phyloP scores from a whole-genome alignment of 2,797 vertebrate species.

The Phaenicophaeus curvirostris region DNA sequence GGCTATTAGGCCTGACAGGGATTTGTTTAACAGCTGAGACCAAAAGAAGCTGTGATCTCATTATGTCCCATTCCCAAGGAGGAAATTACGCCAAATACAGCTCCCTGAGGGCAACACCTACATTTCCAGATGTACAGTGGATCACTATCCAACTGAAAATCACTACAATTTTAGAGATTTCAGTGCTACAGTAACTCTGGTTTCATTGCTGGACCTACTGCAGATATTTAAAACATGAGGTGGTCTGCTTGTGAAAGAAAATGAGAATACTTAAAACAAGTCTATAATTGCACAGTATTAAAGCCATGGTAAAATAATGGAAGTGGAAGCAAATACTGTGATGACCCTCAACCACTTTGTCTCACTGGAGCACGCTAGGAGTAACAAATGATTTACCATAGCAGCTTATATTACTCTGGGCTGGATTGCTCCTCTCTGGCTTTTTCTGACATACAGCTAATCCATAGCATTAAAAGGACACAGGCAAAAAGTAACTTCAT shows the following conservation, averaged over 20 bases:
- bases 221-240: not conserved
- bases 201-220: not conserved
- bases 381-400: not conserved
- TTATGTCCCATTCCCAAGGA: not conserved
- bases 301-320: not conserved
- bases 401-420: not conserved
- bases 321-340: not conserved
- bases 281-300: not conserved
- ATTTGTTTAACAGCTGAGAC: constrained; percentile 49
- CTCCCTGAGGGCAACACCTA: not conserved
- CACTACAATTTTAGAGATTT: constrained; percentile 2
- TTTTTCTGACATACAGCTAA: not conserved
- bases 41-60: constrained; percentile 31
- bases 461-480: not conserved
- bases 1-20: not conserved
- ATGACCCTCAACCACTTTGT: not conserved
- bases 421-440: not conserved
- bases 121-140: constrained; percentile 18
- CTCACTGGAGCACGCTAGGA: no score
- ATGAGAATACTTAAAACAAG: constrained; percentile 3
- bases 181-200: not conserved
- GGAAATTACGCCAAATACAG: constrained; percentile 9
- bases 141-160: constrained; percentile 9
- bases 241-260: not conserved
- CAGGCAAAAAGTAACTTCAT: not conserved